Base-by-base conservation (phyloP, 2,797 vertebrate genomes). In the Halcyon badia region DNA sequence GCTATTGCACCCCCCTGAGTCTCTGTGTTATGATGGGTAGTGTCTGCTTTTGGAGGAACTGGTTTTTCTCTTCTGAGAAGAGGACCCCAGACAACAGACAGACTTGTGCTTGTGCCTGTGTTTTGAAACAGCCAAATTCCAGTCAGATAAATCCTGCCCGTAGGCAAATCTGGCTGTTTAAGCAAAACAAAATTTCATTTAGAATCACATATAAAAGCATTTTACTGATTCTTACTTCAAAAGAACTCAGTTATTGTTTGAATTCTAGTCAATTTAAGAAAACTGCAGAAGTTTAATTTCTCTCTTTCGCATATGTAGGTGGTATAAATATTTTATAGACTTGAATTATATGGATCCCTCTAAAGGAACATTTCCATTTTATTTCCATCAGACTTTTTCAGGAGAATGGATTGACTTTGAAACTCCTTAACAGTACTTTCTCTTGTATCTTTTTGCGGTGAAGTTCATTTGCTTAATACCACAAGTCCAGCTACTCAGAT, bases 61-160 rank as follows among this genome's bases (percentile, higher is more conserved):
- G 0, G 0, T 65, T 92, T 76, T 54, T 18, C 33, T 73, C 39
- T 82, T 58, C 44, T 54, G 49, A 11, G 0, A 2, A 25, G 54
- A 64, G 57, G 46, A 82, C 4, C 57, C 19, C 65, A 61, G 56
- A 6, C 22, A 58, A 20, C 15, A 57, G 37, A 31, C 6, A 6
- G 25, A 24, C 25, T 76, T 2, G 0, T 48, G 26, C 54, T 72
- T 65, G 11, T 48, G 26, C 54, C 62, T 65, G 11, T 72, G 66
- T 72, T 82, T 76, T 54, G 58, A 37, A 83, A n/a, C 30, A 77
- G 26, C 12, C 48, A 7, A n/a, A 83, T n/a, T 82, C 75, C 37
- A 57, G 37, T 11, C 39, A 82, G 33, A 18, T 42, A 89, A 82
- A 78, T 72, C 51, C 66, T 73, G 66, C 52, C 81, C 42, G 14